phyloP scores from a whole-genome alignment of 2,888 invertebrate species.

The Aporophyla nigra region DNA sequence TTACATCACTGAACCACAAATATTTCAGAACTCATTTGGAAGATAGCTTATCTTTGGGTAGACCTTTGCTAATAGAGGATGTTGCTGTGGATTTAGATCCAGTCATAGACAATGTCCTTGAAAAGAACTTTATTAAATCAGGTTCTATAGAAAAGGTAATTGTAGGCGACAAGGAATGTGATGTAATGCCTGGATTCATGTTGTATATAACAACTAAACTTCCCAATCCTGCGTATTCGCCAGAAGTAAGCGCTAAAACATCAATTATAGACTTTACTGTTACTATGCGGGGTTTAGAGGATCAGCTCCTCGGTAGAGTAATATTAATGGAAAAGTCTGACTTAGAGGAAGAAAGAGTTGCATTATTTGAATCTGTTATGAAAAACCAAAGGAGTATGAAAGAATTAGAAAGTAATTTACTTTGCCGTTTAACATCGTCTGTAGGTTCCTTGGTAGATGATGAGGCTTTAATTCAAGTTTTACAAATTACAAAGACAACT shows the following conservation, averaged over 20 bases:
- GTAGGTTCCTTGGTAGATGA: slow-evolving; percentile 98
- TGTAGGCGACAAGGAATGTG: slow-evolving; percentile 99
- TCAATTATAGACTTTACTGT: slow-evolving; percentile 99
- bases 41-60: slow-evolving; percentile 96
- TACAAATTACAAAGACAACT: slow-evolving; percentile 96
- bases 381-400: slow-evolving; percentile 99
- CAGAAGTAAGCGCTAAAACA: slow-evolving; percentile 98
- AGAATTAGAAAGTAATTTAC: slow-evolving; percentile 97
- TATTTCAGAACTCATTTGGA: slow-evolving; percentile 98
- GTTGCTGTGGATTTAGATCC: slow-evolving; percentile 98
- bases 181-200: slow-evolving; percentile 98
- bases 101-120: slow-evolving; percentile 98
- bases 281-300: slow-evolving; percentile 98
- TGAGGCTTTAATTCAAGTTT: slow-evolving; percentile 97
- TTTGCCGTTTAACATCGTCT: slow-evolving; percentile 97
- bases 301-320: slow-evolving; percentile 97
- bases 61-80: slow-evolving; percentile 98
- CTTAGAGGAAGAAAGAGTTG: slow-evolving; percentile 97
- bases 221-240: slow-evolving; percentile 98
- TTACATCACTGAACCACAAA: slow-evolving; percentile 98
- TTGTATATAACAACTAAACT: slow-evolving; percentile 98
- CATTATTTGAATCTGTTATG: slow-evolving; percentile 98
- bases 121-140: slow-evolving; percentile 99
- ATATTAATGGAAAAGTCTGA: slow-evolving; percentile 99
- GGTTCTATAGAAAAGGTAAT: slow-evolving; percentile 98